Evolutionary conservation across 2,888 invertebrate genomes (phyloP), one percentile per base, ranked within the genome.

Genomic region (Buathra laborator): DNA sequence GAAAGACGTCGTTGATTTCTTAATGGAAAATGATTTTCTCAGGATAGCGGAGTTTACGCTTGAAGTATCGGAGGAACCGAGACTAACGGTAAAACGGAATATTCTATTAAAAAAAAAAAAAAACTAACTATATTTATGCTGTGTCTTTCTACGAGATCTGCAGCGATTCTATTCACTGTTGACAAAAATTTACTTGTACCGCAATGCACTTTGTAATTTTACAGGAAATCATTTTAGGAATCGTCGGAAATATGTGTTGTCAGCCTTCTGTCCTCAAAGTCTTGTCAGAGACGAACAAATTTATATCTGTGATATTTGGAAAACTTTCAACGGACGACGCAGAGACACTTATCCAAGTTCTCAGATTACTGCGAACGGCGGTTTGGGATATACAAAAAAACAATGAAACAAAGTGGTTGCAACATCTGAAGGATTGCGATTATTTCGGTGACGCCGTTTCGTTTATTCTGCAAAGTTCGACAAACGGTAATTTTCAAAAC

Each of bases 231-330:
- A 94, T 97, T 51, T 94, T 98, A 16, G 98, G 98, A 6, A 97
- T 98, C 77, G 94, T 98, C 82, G 97, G 97, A 0, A 98, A 98
- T 93, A 96, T 98, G 95, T 96, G 97, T 85, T 96, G 97, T 89
- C 95, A 96, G 83, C 94, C 95, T 81, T 95, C 95, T 84, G 95
- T 96, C 2, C 95, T 96, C 19, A 93, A 94, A 74, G 94, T 94
- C 32, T 94, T 97, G 14, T 94, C 96, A 43, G 93, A 94, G 24
- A 95, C 95, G 88, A 94, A 96, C 14, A 94, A 95, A 43, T 94
- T 97, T 43, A 92, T 97, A 85, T 93, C 94, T 67, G 93, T 95
- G 72, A 92, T 96, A 70, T 93, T 96, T 10, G 94, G 95, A 85
- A 95, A 88, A 93, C 96, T 72, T 94, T 86, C 95, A 62, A 95